A percentile compares a stretch with the other conserved stretches of the same genome.
These are phyloP conservation scores for Hypercompe scribonia DNA, from an alignment of 2,888 invertebrate genomes.

Conservation along the genomic window DNA sequence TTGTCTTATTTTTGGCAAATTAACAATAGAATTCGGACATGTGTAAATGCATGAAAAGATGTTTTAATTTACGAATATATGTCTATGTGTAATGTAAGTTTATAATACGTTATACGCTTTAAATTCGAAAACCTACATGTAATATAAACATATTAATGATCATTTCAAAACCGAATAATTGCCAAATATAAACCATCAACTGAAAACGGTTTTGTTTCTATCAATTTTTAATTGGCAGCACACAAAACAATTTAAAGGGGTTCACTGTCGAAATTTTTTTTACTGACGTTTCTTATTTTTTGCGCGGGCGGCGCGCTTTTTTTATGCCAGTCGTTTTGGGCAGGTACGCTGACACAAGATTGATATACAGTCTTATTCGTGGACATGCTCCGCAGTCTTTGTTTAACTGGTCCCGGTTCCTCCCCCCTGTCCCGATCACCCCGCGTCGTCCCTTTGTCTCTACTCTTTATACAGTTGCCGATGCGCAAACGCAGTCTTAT, in stretches of 20 bases:
- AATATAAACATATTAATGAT: background rate
- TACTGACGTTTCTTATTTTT: constrained; percentile 69
- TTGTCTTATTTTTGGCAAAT: too few relatives aligned
- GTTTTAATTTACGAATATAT: too few relatives aligned
- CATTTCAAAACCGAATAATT: constrained; percentile 21
- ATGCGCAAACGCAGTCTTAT: constrained; percentile 76
- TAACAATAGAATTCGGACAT: background rate
- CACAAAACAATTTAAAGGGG: constrained; percentile 82
- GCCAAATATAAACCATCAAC: constrained; percentile 39
- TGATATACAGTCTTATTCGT: constrained; percentile 84
- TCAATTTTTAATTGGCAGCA: constrained; percentile 87
- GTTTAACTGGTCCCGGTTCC: constrained; percentile 79
- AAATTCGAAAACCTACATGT: too few relatives aligned
- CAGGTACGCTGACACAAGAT: constrained; percentile 83
- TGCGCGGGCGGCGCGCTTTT: constrained; percentile 66
- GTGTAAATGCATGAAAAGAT: too few relatives aligned
- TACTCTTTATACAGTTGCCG: constrained; percentile 80
- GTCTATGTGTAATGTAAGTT: too few relatives aligned
- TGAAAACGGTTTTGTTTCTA: constrained; percentile 73
- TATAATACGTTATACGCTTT: too few relatives aligned
- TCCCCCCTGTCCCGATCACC: constrained; percentile 51
- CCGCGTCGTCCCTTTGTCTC: constrained; percentile 76
- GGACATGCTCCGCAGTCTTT: constrained; percentile 84
- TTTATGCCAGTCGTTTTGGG: constrained; percentile 83
- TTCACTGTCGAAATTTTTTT: constrained; percentile 82